Percentiles rank a stretch among this genome's conserved stretches.
Conservation (phyloP, 2,113 vertebrate genomes). For the Bos indicus region DNA sequence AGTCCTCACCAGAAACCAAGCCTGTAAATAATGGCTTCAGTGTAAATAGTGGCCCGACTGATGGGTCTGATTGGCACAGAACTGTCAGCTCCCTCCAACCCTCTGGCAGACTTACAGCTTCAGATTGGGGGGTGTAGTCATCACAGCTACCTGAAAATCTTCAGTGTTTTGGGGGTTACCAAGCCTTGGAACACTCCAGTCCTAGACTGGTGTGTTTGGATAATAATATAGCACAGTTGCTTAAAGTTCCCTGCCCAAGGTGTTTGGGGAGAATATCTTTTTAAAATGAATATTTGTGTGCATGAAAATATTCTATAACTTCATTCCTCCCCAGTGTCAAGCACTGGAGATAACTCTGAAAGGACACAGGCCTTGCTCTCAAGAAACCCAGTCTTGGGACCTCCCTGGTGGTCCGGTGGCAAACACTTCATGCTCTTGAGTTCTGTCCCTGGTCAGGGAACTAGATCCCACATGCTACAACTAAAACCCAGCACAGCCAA, state of each 20-base stretch:
- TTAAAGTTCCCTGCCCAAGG: background rate
- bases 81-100: background rate
- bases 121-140: background rate
- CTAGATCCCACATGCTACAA: background rate
- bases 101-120: background rate
- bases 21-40: background rate
- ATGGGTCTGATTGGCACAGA: background rate
- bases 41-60: background rate
- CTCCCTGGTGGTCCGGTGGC: background rate
- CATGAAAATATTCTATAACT: background rate
- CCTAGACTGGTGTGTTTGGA: background rate
- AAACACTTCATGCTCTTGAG: background rate
- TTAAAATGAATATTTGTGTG: background rate
- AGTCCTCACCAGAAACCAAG: background rate
- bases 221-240: background rate
- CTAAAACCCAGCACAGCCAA: background rate
- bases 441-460: background rate
- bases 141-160: background rate
- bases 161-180: background rate
- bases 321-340: background rate
- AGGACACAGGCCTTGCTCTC: background rate
- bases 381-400: background rate
- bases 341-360: background rate
- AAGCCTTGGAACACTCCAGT: background rate
- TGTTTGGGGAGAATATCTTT: background rate